phyloP scores from a whole-genome alignment of 2,888 invertebrate genomes.

The Torymus aiolomorphi region DNA sequence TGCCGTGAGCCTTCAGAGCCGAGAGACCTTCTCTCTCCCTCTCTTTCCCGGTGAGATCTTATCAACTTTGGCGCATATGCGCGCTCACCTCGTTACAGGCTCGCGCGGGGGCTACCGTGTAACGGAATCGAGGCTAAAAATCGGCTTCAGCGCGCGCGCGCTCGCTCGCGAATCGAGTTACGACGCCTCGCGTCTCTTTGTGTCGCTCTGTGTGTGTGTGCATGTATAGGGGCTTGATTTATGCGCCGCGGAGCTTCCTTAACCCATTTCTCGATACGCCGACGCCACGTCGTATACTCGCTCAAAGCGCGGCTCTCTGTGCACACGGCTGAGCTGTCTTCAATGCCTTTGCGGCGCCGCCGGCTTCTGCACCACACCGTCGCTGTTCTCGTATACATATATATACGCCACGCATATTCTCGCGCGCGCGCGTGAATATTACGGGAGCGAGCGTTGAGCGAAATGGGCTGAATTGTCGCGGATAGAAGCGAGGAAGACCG shows the following conservation, averaged over 20 bases:
- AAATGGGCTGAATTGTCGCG: too few species aligned
- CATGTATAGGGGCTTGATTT: constrained; percentile 62
- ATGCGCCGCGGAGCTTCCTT: constrained; percentile 67
- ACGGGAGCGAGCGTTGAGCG: too few species aligned
- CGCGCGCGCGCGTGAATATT: too few species aligned
- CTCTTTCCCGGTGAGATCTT: neutral
- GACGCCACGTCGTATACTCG: constrained; percentile 10
- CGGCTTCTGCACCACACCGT: too few species aligned
- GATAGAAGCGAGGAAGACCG: too few species aligned
- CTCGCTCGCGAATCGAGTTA: constrained; percentile 64
- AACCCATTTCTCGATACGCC: constrained; percentile 65
- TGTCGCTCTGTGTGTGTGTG: constrained; percentile 2
- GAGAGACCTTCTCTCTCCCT: too few species aligned
- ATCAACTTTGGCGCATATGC: constrained; percentile 24
- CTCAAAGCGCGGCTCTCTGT: constrained; percentile 12
- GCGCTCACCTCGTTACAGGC: constrained; percentile 32
- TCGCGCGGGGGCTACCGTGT: neutral
- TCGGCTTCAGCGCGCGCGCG: constrained; percentile 43
- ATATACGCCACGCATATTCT: too few species aligned
- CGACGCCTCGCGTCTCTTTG: constrained; percentile 48
- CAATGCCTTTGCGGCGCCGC: neutral
- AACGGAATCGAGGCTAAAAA: constrained; percentile 31
- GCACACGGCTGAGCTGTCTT: neutral
- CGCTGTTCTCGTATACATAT: too few species aligned
- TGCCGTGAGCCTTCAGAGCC: too few species aligned